Evolutionary conservation across 2,888 invertebrate species (phyloP).

Genomic region (Cheilosia grossa): DNA sequence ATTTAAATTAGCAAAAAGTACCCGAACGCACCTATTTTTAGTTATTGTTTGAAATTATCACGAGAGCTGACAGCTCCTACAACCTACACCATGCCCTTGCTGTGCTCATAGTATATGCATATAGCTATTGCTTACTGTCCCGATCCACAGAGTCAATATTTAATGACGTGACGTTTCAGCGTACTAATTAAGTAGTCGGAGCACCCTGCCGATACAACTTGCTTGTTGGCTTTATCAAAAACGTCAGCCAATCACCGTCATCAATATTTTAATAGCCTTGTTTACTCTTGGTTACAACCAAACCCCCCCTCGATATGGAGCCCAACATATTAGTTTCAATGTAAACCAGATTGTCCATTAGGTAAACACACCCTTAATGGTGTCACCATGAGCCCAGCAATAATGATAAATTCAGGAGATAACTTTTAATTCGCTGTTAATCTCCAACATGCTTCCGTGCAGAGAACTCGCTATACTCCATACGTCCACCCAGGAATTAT

Average conservation of each 20-base stretch:
- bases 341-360: constrained; percentile 70
- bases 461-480: constrained; percentile 13
- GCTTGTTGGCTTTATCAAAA: neutral
- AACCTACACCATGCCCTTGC: no score
- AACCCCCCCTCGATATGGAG: neutral
- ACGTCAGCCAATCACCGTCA: constrained; percentile 40
- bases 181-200: neutral
- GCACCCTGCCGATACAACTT: neutral
- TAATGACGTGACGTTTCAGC: neutral
- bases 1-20: no score
- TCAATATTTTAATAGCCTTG: constrained; percentile 60
- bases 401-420: constrained; percentile 73
- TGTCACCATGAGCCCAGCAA: constrained; percentile 69
- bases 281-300: constrained; percentile 17
- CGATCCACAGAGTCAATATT: neutral
- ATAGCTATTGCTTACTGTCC: no score
- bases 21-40: no score
- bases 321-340: constrained; percentile 61
- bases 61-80: no score
- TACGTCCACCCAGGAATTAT: constrained; percentile 12
- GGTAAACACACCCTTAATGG: constrained; percentile 71
- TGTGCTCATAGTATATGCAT: no score
- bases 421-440: constrained; percentile 74
- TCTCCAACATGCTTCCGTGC: constrained; percentile 66
- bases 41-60: no score